A percentile compares a stretch with the other conserved stretches of the same genome.
Conservation (phyloP, 2,797 vertebrate genomes). For the Crocidura indochinensis region DNA sequence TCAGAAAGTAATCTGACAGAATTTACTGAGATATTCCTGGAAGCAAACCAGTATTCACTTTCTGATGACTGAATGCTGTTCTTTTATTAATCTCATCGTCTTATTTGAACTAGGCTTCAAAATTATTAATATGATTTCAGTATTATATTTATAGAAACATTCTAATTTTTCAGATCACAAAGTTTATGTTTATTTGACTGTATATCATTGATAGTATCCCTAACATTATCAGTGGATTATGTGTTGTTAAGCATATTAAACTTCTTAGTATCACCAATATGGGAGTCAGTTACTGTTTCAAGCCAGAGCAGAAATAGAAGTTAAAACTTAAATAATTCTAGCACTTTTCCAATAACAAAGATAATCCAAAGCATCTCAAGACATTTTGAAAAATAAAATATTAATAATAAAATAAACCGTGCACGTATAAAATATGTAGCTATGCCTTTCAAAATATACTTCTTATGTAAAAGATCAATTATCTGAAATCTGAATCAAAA, state of each 20-base stretch:
- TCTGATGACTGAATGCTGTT: not conserved
- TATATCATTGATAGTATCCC: not conserved
- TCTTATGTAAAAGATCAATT: not conserved
- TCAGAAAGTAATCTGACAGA: not conserved
- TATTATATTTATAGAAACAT: not conserved
- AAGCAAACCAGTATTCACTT: not conserved
- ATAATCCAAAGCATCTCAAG: not conserved
- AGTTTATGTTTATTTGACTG: not conserved
- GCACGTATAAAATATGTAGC: not conserved
- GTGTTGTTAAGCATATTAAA: not conserved
- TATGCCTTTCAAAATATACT: not conserved
- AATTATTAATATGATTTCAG: not conserved
- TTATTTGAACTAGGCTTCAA: constrained; percentile 19
- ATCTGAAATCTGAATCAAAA: constrained; percentile 41
- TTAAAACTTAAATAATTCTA: not conserved
- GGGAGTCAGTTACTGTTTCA: not conserved
- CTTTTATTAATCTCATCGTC: not conserved
- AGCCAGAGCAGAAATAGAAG: not conserved
- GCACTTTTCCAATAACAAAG: constrained; percentile 27
- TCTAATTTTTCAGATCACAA: constrained; percentile 17
- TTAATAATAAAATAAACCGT: not conserved
- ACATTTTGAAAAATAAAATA: constrained; percentile 38
- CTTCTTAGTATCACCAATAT: not conserved
- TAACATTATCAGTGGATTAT: not conserved
- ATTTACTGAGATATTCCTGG: constrained; percentile 17